Conservation (phyloP, 2,797 vertebrate species). For the Siniperca undulata region DNA sequence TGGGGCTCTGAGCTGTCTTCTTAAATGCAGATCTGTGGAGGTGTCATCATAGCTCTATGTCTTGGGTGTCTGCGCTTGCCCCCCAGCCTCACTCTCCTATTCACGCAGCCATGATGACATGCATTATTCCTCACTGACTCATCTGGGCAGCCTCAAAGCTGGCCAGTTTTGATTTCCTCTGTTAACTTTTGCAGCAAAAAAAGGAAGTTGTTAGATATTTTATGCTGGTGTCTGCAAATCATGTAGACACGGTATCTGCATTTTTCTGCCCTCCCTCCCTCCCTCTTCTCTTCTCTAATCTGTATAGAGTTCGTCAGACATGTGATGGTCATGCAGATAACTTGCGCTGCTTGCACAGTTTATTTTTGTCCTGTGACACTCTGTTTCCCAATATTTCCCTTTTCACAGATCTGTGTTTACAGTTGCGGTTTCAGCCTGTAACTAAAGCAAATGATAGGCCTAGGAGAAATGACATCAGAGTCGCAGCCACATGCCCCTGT, state of each 20-base stretch:
- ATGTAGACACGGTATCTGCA: conserved; percentile 35
- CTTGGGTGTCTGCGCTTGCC: conserved; percentile 73
- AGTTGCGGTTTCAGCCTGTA: conserved; percentile 57
- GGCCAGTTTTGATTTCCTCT: conserved; percentile 53
- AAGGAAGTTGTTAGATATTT: conserved; percentile 53
- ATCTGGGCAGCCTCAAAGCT: conserved; percentile 71
- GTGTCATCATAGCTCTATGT: conserved; percentile 79
- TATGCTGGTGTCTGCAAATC: conserved; percentile 62
- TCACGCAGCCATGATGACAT: conserved; percentile 73
- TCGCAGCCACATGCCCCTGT: conserved; percentile 70
- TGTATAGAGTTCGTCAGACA: conserved; percentile 46
- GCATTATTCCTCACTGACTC: conserved; percentile 82
- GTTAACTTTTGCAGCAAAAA: conserved; percentile 48
- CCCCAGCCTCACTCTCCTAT: conserved; percentile 75
- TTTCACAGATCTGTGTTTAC: conserved; percentile 67
- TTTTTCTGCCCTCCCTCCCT: not conserved
- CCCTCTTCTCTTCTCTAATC: not conserved
- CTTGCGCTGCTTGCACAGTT: conserved; percentile 21
- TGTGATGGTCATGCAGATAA: conserved; percentile 62
- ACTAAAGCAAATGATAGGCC: conserved; percentile 73
- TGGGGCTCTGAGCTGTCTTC: conserved; percentile 74
- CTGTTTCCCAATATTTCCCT: conserved; percentile 54
- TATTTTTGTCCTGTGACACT: conserved; percentile 59
- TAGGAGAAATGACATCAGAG: conserved; percentile 75
- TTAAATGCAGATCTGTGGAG: conserved; percentile 81